These are phyloP conservation scores for Cynoglossus semilaevis DNA, from an alignment of 2,113 vertebrate genomes.

Conservation along the genomic window DNA sequence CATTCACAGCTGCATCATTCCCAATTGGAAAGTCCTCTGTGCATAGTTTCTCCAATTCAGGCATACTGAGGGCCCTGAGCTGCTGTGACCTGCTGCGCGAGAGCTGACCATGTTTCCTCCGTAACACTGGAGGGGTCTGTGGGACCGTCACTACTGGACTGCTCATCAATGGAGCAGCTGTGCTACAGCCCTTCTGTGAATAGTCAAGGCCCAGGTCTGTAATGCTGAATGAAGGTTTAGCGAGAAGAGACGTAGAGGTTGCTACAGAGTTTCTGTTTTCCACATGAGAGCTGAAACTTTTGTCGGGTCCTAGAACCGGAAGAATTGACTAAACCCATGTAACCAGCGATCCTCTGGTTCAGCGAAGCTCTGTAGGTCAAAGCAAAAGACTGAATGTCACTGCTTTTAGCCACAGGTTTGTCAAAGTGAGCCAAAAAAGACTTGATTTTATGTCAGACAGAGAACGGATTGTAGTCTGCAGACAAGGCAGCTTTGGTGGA, in stretches of 20 bases:
- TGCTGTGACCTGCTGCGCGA: slow-evolving; percentile 83
- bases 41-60: slow-evolving; percentile 87
- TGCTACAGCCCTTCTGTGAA: slow-evolving; percentile 5
- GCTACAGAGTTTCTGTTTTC: slow-evolving; percentile 58
- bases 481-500: slow-evolving; percentile 77
- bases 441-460: slow-evolving; percentile 93
- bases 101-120: slow-evolving; percentile 63
- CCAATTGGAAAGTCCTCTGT: slow-evolving; percentile 71
- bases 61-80: slow-evolving; percentile 90
- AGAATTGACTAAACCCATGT: slow-evolving; percentile 53
- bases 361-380: slow-evolving; percentile 75
- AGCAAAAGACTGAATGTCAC: slow-evolving; percentile 72
- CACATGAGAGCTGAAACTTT: slow-evolving; percentile 80
- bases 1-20: slow-evolving; percentile 46
- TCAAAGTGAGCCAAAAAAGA: slow-evolving; percentile 91
- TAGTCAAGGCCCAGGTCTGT: slow-evolving; percentile 37
- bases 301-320: slow-evolving; percentile 62
- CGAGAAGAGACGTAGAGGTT: slow-evolving; percentile 34
- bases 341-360: slow-evolving; percentile 78
- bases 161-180: slow-evolving; percentile 22
- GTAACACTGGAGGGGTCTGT: slow-evolving; percentile 54
- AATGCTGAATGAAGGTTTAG: slow-evolving; percentile 52
- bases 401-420: slow-evolving; percentile 73
- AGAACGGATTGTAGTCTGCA: slow-evolving; percentile 82
- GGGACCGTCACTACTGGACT: slow-evolving; percentile 1